Percentiles rank a stretch among this genome's conserved stretches.
Evolutionary conservation across 30 jellyfish, hydroid and myxozoan genomes (phyloP).

Genomic region (Calvadosia cruxmelitensis): DNA sequence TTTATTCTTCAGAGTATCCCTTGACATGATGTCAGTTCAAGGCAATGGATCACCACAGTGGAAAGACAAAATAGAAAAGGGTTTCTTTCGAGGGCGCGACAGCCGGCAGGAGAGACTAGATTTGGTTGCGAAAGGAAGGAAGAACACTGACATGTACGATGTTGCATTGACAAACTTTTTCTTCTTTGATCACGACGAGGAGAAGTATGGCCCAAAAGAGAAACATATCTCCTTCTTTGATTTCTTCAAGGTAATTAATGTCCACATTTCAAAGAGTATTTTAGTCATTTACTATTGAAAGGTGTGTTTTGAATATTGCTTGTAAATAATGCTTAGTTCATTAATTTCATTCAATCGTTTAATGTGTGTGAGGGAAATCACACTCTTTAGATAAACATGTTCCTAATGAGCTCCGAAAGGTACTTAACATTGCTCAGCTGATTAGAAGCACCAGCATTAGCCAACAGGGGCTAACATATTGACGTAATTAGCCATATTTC

Average conservation of each 20-base stretch:
- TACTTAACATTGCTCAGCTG: too few relatives aligned
- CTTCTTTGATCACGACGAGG: slow-evolving; percentile 65
- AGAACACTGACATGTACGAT: slow-evolving; percentile 54
- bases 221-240: slow-evolving; percentile 53
- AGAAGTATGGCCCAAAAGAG: slow-evolving; percentile 69
- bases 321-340: too few relatives aligned
- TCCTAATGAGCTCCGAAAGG: too few relatives aligned
- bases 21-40: slow-evolving; percentile 82
- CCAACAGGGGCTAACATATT: too few relatives aligned
- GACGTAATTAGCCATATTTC: too few relatives aligned
- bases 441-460: too few relatives aligned
- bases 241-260: slow-evolving; percentile 54
- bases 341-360: too few relatives aligned
- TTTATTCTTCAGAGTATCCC: slow-evolving; percentile 39
- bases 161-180: slow-evolving; percentile 68
- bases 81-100: slow-evolving; percentile 83
- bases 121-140: slow-evolving; percentile 55
- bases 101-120: slow-evolving; percentile 85
- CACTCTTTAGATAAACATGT: too few relatives aligned
- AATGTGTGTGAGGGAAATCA: too few relatives aligned
- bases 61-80: slow-evolving; percentile 53
- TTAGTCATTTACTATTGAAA: too few relatives aligned
- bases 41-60: slow-evolving; percentile 79
- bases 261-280: too few relatives aligned
- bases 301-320: too few relatives aligned